Conservation (phyloP, 1,140 invertebrate genomes). For the Drosophila mayri region DNA sequence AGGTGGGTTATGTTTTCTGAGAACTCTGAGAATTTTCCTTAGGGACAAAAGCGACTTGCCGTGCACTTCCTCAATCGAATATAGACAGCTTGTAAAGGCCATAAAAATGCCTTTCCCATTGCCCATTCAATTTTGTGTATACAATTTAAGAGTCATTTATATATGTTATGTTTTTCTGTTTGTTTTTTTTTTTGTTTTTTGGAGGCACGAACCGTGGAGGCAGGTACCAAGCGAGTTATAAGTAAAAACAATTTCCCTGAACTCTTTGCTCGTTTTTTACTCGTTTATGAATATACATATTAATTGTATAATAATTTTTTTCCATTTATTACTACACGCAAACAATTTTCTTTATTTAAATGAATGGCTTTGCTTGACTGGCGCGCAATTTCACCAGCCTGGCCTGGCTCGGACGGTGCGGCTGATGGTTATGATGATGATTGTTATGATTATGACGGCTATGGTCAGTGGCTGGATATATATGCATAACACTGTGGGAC, state of each 20-base stretch:
- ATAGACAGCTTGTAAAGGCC: slow-evolving; percentile 3
- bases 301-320: slow-evolving; percentile 79
- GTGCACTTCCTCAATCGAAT: slow-evolving; percentile 6
- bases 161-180: slow-evolving; percentile 12
- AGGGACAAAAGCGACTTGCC: neutral
- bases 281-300: slow-evolving; percentile 30
- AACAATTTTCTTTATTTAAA: slow-evolving; percentile 79
- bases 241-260: slow-evolving; percentile 26
- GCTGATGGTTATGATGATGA: slow-evolving; percentile 24
- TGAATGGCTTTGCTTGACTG: slow-evolving; percentile 73
- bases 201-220: slow-evolving; percentile 58
- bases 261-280: slow-evolving; percentile 25
- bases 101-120: slow-evolving; percentile 32
- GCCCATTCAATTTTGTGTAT: slow-evolving; percentile 24
- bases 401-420: neutral
- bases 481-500: slow-evolving; percentile 13
- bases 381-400: slow-evolving; percentile 68
- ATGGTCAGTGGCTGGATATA: slow-evolving; percentile 14
- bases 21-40: slow-evolving; percentile 1
- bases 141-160: slow-evolving; percentile 29
- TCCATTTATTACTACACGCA: slow-evolving; percentile 68
- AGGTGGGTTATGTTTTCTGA: slow-evolving; percentile 26
- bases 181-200: slow-evolving; percentile 8
- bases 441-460: slow-evolving; percentile 13
- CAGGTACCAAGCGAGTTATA: slow-evolving; percentile 40